A percentile compares a stretch with the other conserved stretches of the same genome.
These are phyloP conservation scores for Muscidifurax raptorellus DNA, from an alignment of 1,140 invertebrate genomes.

Conservation along the genomic window DNA sequence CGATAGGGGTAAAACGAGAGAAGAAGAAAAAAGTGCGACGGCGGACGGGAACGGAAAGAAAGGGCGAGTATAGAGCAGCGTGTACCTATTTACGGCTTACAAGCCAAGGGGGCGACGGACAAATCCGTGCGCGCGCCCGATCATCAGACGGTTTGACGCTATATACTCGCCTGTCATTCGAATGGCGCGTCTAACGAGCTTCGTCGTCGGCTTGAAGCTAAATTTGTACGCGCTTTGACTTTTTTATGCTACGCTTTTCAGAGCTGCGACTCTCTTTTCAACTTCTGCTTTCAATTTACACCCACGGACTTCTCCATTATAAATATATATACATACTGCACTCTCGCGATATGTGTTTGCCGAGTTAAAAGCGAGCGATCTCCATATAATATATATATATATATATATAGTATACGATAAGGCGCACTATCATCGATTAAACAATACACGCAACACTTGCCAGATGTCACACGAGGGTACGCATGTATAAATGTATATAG, in stretches of 20 bases:
- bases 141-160: neutral
- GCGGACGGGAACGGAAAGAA: constrained; percentile 19
- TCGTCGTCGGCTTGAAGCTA: neutral
- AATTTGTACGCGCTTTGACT: neutral
- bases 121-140: constrained; percentile 42
- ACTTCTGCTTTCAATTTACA: neutral
- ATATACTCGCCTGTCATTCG: neutral
- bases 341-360: neutral
- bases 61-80: constrained; percentile 10
- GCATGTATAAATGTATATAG: too few species aligned
- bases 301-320: too few species aligned
- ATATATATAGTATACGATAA: neutral
- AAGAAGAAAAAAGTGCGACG: neutral
- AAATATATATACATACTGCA: too few species aligned
- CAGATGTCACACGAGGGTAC: too few species aligned
- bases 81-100: constrained; percentile 42
- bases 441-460: too few species aligned
- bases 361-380: neutral
- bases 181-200: constrained; percentile 11
- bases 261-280: neutral
- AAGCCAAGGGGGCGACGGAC: constrained; percentile 43
- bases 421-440: neutral
- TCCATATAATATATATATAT: too few species aligned
- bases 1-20: constrained; percentile 1
- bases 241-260: neutral